phyloP scores from a whole-genome alignment of 2,113 vertebrate species.

The Xyliphius kryptos region DNA sequence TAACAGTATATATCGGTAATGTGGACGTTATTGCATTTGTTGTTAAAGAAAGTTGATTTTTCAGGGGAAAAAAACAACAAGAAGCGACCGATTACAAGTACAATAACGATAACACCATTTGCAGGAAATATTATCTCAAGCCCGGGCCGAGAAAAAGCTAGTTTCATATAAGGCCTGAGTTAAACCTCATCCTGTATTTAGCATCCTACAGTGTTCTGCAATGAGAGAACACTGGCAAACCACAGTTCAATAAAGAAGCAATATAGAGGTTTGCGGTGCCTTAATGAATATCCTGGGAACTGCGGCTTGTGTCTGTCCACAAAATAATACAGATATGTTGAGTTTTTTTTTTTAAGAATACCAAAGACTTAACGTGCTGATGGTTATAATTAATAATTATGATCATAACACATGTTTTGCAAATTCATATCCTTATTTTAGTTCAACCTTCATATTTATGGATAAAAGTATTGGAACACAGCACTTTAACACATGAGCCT shows the following conservation, averaged over 20 bases:
- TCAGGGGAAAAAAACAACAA: not conserved
- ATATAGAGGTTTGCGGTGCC: slow-evolving; percentile 18
- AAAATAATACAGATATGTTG: slow-evolving; percentile 18
- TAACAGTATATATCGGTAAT: too few relatives aligned
- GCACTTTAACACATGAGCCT: too few relatives aligned
- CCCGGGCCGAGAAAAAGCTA: not conserved
- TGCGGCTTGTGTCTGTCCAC: not conserved
- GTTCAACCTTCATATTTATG: too few relatives aligned
- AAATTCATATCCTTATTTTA: too few relatives aligned
- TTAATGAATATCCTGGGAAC: slow-evolving; percentile 27
- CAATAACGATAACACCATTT: too few relatives aligned
- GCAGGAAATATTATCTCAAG: not conserved
- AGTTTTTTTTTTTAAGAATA: slow-evolving; percentile 19
- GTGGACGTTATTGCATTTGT: too few relatives aligned
- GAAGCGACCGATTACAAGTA: too few relatives aligned
- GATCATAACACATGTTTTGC: too few relatives aligned
- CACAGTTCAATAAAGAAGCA: slow-evolving; percentile 34
- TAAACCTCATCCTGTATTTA: not conserved
- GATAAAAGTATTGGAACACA: too few relatives aligned
- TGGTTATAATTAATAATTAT: slow-evolving; percentile 37
- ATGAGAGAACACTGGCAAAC: slow-evolving; percentile 17
- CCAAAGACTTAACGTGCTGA: slow-evolving; percentile 6
- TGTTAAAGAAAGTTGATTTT: too few relatives aligned
- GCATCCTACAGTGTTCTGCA: not conserved
- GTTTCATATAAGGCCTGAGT: not conserved